These are phyloP conservation scores for Nicator chloris DNA, from an alignment of 2,113 vertebrate genomes.

Conservation along the genomic window DNA sequence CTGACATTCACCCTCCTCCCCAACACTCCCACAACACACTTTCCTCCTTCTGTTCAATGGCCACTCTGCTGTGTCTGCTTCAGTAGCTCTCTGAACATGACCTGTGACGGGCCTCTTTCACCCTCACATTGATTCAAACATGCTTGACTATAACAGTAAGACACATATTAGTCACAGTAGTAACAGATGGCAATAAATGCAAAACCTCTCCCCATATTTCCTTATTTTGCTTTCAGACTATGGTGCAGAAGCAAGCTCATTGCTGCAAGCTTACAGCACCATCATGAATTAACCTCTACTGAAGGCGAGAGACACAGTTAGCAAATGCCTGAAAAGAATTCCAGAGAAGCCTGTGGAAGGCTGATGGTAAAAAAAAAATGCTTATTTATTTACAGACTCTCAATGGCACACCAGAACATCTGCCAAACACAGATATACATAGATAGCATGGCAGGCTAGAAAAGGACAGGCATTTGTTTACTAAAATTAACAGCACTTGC, in stretches of 20 bases:
- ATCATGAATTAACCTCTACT: background rate
- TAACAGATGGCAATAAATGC: background rate
- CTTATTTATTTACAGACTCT: background rate
- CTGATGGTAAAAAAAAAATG: background rate
- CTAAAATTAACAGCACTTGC: background rate
- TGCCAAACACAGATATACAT: background rate
- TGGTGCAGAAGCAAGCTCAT: background rate
- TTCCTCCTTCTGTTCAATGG: background rate
- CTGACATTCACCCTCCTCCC: background rate
- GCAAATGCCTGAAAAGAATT: background rate
- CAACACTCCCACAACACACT: background rate
- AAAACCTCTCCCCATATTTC: background rate
- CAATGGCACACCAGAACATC: background rate
- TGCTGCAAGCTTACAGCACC: background rate
- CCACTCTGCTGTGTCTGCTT: background rate
- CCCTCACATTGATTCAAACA: background rate
- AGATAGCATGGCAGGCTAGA: background rate
- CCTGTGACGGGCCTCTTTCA: background rate
- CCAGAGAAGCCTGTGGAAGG: background rate
- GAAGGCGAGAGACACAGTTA: background rate
- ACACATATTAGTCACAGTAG: background rate
- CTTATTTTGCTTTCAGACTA: background rate
- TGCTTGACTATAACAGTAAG: background rate
- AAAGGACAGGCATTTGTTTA: background rate
- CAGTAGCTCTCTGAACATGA: background rate